Conservation (phyloP, 2,797 vertebrate genomes). For the Clamator glandarius region DNA sequence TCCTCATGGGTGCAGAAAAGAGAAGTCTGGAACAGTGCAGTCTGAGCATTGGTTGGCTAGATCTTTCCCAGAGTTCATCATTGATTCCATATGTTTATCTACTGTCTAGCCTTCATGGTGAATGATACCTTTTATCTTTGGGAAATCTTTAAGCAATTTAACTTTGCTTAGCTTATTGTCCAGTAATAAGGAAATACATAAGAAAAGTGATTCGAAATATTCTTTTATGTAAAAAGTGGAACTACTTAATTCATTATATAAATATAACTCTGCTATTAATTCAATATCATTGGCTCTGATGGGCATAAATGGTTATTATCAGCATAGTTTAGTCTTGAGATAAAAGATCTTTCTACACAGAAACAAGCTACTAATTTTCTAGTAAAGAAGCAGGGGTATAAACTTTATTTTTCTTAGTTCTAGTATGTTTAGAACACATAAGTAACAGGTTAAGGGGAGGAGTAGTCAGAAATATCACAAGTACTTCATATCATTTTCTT, state of each 20-base stretch:
- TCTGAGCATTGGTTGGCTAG: not conserved
- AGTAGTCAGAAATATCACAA: constrained; percentile 52
- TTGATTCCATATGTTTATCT: constrained; percentile 56
- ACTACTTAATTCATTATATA: not conserved
- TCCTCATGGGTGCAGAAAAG: not conserved
- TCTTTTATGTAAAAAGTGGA: not conserved
- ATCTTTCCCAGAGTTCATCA: not conserved
- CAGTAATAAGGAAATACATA: not conserved
- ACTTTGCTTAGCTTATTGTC: constrained; percentile 3
- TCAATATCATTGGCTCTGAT: not conserved
- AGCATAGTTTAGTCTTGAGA: not conserved
- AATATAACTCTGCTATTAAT: not conserved
- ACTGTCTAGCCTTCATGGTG: not conserved
- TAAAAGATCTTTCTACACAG: not conserved
- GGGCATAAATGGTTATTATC: not conserved
- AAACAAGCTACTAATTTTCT: not conserved
- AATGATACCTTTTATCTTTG: constrained; percentile 43
- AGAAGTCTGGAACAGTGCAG: not conserved
- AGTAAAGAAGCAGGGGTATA: not conserved
- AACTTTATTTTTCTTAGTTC: constrained; percentile 12
- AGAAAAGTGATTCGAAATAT: not conserved
- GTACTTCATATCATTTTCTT: constrained; percentile 80
- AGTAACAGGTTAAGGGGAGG: constrained; percentile 74
- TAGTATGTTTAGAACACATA: constrained; percentile 10
- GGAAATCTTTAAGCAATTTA: constrained; percentile 49